Conservation (phyloP, 1,140 invertebrate genomes). For the Polypedilum pembai region DNA sequence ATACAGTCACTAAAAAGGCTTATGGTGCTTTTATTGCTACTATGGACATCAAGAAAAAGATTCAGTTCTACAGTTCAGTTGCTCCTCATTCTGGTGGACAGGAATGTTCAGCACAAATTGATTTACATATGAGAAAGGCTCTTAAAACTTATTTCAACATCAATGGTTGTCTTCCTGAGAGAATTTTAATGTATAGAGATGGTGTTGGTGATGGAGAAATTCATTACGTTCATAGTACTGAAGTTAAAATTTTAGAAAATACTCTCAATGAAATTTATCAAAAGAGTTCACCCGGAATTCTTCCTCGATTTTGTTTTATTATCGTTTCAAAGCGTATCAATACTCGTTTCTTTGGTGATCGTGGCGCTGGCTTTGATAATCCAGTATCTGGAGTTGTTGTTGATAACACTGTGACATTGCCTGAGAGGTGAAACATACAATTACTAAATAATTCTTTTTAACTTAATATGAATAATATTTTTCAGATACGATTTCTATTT, state of each 20-base stretch:
- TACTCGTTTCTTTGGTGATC: slow-evolving; percentile 53
- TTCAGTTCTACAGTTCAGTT: slow-evolving; percentile 60
- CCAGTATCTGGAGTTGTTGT: slow-evolving; percentile 79
- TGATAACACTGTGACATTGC: slow-evolving; percentile 75
- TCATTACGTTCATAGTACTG: slow-evolving; percentile 48
- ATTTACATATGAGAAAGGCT: slow-evolving; percentile 54
- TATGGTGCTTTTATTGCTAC: slow-evolving; percentile 74
- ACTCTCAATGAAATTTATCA: slow-evolving; percentile 48
- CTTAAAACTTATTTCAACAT: slow-evolving; percentile 47
- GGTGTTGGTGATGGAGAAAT: slow-evolving; percentile 82
- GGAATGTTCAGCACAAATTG: slow-evolving; percentile 59
- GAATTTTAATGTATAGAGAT: slow-evolving; percentile 68
- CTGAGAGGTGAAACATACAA: slow-evolving; percentile 53
- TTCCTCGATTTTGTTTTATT: slow-evolving; percentile 59
- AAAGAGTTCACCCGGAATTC: slow-evolving; percentile 32
- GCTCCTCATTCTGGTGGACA: slow-evolving; percentile 57
- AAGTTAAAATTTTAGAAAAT: slow-evolving; percentile 47
- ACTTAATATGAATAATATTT: too few relatives aligned
- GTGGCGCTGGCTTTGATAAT: slow-evolving; percentile 46
- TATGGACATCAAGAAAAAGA: slow-evolving; percentile 52
- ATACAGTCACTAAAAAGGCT: slow-evolving; percentile 54
- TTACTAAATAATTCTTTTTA: too few relatives aligned
- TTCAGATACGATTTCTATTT: slow-evolving; percentile 67
- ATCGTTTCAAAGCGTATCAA: slow-evolving; percentile 66
- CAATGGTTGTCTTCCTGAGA: slow-evolving; percentile 44